Evolutionary conservation across 2,888 invertebrate genomes (phyloP), one percentile per base, ranked within the genome.

Genomic region (Callyntrura guangdongensis): DNA sequence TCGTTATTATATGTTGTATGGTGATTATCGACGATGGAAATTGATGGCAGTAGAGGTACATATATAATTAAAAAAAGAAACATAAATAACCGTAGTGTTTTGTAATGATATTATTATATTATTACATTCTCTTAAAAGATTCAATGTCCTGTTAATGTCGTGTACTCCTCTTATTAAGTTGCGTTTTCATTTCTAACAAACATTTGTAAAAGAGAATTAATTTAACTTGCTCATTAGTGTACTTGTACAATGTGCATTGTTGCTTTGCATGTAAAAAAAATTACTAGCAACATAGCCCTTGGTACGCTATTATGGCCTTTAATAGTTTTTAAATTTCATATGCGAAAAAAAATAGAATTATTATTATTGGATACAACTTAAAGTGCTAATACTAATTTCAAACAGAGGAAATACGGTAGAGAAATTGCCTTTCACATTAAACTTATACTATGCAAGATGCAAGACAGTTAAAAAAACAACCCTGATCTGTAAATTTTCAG

Each of bases 391-490:
- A 9, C 11, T 53, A 53, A 53, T 53, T 53, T 53, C 53, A 9
- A 53, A 53, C 12, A 53, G n/a, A 1, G 53, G 11, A 9, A 9
- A 5, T 53, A 53, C n/a, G 53, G 53, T 53, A 53, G 53, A 53
- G 11, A 53, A 53, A 53, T 53, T 53, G 53, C 53, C 53, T 53
- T 53, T 53, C n/a, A 53, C 53, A 53, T 53, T 12, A 53, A 14
- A 53, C 53, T 5, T 53, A n/a, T 53, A 53, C n/a, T 72, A 36
- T 72, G 72, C 25, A 27, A 67, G 36, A 36, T 36, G n/a, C 72
- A 72, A 72, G 36, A 74, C 36, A 36, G 36, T 72, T 72, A 36
- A 45, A 36, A 45, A 69, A 72, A 36, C 17, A 72, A 11, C 36
- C n/a, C 20, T 53, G 53, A 53, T 9, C 53, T 53, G n/a, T 27